A percentile compares a stretch with the other conserved stretches of the same genome.
Conservation (phyloP, 1,140 invertebrate species). For the Penaeus japonicus region DNA sequence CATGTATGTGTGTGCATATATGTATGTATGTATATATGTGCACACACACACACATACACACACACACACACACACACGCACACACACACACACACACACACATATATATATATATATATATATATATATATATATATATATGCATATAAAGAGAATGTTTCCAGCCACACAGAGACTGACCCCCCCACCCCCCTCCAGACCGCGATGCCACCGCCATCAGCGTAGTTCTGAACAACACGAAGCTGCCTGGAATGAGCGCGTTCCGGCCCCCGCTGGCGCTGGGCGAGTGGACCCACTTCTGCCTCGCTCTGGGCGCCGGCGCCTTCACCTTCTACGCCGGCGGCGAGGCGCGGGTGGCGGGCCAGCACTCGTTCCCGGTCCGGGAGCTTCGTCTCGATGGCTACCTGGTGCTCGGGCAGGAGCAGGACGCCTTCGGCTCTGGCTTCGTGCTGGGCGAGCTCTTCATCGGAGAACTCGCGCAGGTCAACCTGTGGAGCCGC, state of each 20-base stretch:
- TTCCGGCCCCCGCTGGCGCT: neutral
- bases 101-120: too few relatives aligned
- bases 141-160: neutral
- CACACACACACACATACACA: neutral
- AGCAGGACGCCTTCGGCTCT: constrained; percentile 18
- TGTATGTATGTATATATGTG: neutral
- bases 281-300: constrained; percentile 27
- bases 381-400: neutral
- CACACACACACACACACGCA: neutral
- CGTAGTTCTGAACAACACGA: neutral
- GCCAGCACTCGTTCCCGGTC: neutral
- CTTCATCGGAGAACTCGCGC: constrained; percentile 14
- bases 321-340: neutral
- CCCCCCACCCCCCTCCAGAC: neutral
- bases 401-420: constrained; percentile 20
- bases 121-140: too few relatives aligned
- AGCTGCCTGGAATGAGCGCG: neutral
- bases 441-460: constrained; percentile 20
- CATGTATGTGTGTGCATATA: neutral
- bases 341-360: neutral
- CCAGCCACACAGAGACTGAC: neutral
- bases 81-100: too few relatives aligned
- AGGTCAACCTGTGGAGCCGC: constrained; percentile 27
- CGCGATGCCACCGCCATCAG: neutral
- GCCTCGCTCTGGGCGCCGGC: neutral